Evolutionary conservation across 2,888 invertebrate genomes (phyloP), one percentile per base, ranked within the genome.

Genomic region (Hartigia nigra): DNA sequence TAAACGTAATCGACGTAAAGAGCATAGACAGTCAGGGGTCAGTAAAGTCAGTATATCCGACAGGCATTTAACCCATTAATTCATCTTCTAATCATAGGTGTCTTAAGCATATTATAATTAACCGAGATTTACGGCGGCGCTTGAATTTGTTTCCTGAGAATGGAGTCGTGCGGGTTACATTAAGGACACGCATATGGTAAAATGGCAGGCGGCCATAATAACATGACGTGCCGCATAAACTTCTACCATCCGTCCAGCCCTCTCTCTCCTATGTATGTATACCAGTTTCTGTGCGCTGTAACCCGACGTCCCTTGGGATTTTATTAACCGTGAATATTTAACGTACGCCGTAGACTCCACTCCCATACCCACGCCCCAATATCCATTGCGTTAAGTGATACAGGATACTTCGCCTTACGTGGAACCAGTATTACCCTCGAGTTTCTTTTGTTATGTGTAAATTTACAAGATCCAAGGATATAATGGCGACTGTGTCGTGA

Each of bases 321-420:
- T 80, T 80, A 77, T 80, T 80, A 80, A 70, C 80, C 80, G 80
- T 78, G 80, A 79, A 80, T 78, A 77, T 78, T 80, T 78, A 80
- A 80, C 77, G 76, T 78, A 55, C 77, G 78, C 76, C 78, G 74
- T 55, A 55, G 55, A 55, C 55, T 55, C 55, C 55, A 55, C 55
- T 55, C 55, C 23, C 23, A 23, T 55, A 23, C 55, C 55, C 55
- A 55, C 23, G 55, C 14, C 55, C 23, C 55, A 23, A 55, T 55
- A 55, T 9, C 55, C 55, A 23, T 55, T 55, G 55, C 23, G 55
- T 23, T 55, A 55, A 55, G 55, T 55, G 55, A 55, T 55, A 55
- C 55, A 55, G 55, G 55, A 55, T 23, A 55, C 55, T 55, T 55
- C 23, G 9, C 23, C 23, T 9, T 55, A 55, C 55, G 55, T 23